Evolutionary conservation across 2,888 invertebrate genomes (phyloP).

Genomic region (Brachyptera putata): DNA sequence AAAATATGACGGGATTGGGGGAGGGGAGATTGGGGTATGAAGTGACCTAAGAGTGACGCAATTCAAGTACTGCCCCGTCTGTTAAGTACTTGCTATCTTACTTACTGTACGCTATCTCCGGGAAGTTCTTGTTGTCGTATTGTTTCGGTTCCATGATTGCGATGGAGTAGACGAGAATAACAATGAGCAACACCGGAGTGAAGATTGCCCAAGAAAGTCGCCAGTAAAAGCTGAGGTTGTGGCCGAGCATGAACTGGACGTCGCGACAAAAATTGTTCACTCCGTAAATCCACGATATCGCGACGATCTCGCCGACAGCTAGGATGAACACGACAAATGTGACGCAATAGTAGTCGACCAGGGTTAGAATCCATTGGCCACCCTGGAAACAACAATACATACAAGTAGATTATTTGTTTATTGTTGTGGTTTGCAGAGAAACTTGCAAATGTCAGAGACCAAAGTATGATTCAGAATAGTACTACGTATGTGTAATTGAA

Average conservation of each 20-base stretch:
- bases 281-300: conserved; percentile 58
- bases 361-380: conserved; percentile 55
- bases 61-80: no score
- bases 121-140: conserved; percentile 54
- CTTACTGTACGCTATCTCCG: conserved; percentile 59
- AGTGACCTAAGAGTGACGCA: neutral
- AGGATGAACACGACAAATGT: conserved; percentile 56
- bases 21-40: no score
- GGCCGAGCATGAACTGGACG: conserved; percentile 67
- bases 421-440: no score
- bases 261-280: conserved; percentile 64
- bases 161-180: conserved; percentile 68
- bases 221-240: conserved; percentile 69
- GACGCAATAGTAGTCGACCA: conserved; percentile 60
- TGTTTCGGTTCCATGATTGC: conserved; percentile 55
- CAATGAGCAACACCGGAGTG: conserved; percentile 65
- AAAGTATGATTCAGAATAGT: no score
- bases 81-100: conserved; percentile 29
- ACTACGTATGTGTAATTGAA: no score
- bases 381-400: conserved; percentile 46
- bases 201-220: conserved; percentile 72
- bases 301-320: conserved; percentile 54
- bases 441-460: no score
- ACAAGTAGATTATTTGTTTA: no score
- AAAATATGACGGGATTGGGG: no score